Evolutionary conservation across 2,797 vertebrate genomes (phyloP).

Genomic region (Hipposideros larvatus): DNA sequence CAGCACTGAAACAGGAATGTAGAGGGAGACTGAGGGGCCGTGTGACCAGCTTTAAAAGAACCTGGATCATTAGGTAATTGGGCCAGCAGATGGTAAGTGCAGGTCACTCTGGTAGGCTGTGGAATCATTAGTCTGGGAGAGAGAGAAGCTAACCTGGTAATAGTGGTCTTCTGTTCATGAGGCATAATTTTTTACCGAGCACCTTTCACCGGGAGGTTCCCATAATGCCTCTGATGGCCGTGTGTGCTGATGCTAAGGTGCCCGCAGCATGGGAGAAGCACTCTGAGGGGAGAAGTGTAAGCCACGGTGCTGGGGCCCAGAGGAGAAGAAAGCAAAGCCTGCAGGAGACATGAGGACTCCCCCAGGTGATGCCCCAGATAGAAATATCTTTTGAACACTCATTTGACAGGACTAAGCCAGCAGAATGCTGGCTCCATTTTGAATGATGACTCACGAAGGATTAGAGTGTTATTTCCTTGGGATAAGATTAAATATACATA

Average conservation of each 20-base stretch:
- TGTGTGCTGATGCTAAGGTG: accelerated
- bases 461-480: neutral
- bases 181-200: neutral
- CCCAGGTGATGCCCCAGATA: neutral
- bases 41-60: conserved; percentile 10
- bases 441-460: neutral
- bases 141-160: neutral
- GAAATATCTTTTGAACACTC: neutral
- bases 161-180: neutral
- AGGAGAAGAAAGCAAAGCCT: neutral
- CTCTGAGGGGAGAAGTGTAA: accelerated
- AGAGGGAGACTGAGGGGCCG: neutral
- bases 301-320: accelerated
- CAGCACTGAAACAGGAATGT: neutral
- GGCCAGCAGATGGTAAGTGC: conserved; percentile 60
- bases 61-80: conserved; percentile 33
- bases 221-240: accelerated
- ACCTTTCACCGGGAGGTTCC: neutral
- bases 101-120: neutral
- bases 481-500: neutral
- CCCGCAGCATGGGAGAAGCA: accelerated
- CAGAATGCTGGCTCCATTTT: neutral
- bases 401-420: neutral
- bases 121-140: neutral
- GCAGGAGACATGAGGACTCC: neutral